Base-by-base conservation (phyloP, 1,140 invertebrate genomes). In the Adoxophyes honmai region DNA sequence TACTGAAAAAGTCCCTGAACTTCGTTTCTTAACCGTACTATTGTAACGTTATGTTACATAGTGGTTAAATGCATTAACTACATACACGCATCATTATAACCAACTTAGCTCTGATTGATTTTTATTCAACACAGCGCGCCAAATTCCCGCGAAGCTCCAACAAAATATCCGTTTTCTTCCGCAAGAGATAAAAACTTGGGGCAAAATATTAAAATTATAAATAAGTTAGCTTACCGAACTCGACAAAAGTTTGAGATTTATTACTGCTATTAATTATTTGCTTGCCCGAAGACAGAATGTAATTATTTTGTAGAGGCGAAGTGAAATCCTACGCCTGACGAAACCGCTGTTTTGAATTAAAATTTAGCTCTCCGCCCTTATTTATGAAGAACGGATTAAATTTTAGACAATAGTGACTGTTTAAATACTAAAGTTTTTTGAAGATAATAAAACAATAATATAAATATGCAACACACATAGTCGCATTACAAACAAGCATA, bases 161-260 rank as follows among this genome's bases (percentile, higher is more conserved):
- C 18, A 13, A 48, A 48, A 48, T 28, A 48, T 5, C 11, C 18
- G 10, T n/a, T 28, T 28, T 28, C 42, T 48, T 28, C 18, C 14
- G 21, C 3, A 48, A 28, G 51, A 66, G 55, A 66, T 69, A 64
- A 70, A 66, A 71, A 70, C 56, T 10, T 42, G 21, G 65, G 55
- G 11, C 7, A 51, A 66, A 66, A 66, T 64, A 71, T 74, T 68
- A 70, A 71, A 64, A 71, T 78, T 72, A 72, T 75, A 75, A 75
- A 77, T 80, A 74, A 71, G 66, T 63, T 66, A 65, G 67, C 73
- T 73, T 72, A 78, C 73, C 67, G 62, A 75, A 78, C 64, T 68
- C 63, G 70, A 74, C 73, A 76, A 78, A 81, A 78, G 59, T 77
- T 77, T 75, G 75, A 78, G 73, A 81, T 81, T 81, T 81, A 81